Percentiles rank a stretch among this genome's conserved stretches.
phyloP scores from a whole-genome alignment of 2,888 invertebrate genomes.

The Hoplodrina ambigua region DNA sequence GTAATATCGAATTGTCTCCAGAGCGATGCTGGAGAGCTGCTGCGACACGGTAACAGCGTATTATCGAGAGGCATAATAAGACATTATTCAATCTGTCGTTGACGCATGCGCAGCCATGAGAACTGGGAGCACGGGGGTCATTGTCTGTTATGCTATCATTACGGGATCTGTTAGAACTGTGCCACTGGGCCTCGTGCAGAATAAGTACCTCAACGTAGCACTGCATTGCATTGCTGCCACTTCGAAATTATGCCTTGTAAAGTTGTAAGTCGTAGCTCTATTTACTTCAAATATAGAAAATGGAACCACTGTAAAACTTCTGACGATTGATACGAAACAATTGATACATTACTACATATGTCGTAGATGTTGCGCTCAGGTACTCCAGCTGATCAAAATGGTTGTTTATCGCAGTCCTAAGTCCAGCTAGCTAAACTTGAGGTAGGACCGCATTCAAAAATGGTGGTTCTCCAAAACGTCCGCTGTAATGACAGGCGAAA shows the following conservation, averaged over 20 bases:
- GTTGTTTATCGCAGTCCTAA: neutral
- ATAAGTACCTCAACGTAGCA: conserved; percentile 8
- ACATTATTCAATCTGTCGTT: conserved; percentile 50
- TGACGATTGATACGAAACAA: too few species aligned
- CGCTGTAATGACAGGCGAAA: neutral
- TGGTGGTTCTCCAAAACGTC: neutral
- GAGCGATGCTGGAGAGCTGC: conserved; percentile 6
- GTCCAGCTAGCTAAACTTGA: neutral
- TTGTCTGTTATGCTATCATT: conserved; percentile 49
- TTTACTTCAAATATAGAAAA: too few species aligned
- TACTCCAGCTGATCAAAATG: too few species aligned
- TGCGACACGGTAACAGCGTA: neutral
- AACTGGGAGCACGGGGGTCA: conserved; percentile 34
- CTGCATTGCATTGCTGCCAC: neutral
- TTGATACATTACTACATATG: too few species aligned
- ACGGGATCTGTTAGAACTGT: conserved; percentile 46
- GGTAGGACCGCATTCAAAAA: neutral
- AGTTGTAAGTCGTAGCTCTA: neutral
- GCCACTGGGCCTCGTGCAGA: conserved; percentile 51
- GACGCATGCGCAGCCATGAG: conserved; percentile 34
- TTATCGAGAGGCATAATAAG: conserved; percentile 18
- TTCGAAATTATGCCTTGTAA: neutral
- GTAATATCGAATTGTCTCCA: conserved; percentile 7
- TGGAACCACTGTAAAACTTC: neutral
- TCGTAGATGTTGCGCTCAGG: too few species aligned